Percentiles rank a stretch among this genome's conserved stretches.
These are phyloP conservation scores for Acleris literana DNA, from an alignment of 2,888 invertebrate species.

Conservation along the genomic window DNA sequence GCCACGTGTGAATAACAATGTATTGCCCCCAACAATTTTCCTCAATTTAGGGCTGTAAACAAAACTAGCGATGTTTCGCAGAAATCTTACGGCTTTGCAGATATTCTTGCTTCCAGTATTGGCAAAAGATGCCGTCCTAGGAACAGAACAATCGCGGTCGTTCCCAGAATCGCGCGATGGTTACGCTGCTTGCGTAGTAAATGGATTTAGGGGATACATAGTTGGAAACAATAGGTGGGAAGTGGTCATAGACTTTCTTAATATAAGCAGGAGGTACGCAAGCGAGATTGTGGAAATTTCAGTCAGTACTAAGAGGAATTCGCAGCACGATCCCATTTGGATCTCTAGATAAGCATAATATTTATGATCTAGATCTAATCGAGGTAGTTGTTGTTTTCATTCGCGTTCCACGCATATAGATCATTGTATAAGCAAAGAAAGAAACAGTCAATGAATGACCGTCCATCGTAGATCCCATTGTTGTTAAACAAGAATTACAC, in stretches of 20 bases:
- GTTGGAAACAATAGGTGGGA: slow-evolving; percentile 68
- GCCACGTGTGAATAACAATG: slow-evolving; percentile 37
- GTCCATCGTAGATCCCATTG: slow-evolving; percentile 39
- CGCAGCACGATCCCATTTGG: too few species aligned
- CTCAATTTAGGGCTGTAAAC: slow-evolving; percentile 50
- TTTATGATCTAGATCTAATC: slow-evolving; percentile 17
- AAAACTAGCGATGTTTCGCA: slow-evolving; percentile 43
- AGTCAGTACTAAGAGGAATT: too few species aligned
- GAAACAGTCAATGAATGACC: slow-evolving; percentile 39
- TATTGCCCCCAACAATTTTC: slow-evolving; percentile 51
- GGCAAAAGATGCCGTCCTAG: slow-evolving; percentile 61
- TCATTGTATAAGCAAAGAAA: slow-evolving; percentile 48
- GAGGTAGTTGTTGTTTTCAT: slow-evolving; percentile 55
- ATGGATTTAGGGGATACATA: slow-evolving; percentile 48
- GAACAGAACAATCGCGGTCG: slow-evolving; percentile 63
- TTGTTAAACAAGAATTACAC: slow-evolving; percentile 31
- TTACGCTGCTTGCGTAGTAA: slow-evolving; percentile 49
- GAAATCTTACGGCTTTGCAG: slow-evolving; percentile 47
- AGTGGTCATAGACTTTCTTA: slow-evolving; percentile 47
- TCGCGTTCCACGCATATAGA: slow-evolving; percentile 49
- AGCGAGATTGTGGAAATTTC: not conserved
- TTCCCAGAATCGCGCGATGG: slow-evolving; percentile 64
- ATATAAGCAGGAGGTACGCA: slow-evolving; percentile 8
- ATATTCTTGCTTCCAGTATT: slow-evolving; percentile 47
- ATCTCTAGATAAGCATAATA: not conserved